Evolutionary conservation across 1,140 invertebrate genomes (phyloP).

Genomic region (Lerema accius): DNA sequence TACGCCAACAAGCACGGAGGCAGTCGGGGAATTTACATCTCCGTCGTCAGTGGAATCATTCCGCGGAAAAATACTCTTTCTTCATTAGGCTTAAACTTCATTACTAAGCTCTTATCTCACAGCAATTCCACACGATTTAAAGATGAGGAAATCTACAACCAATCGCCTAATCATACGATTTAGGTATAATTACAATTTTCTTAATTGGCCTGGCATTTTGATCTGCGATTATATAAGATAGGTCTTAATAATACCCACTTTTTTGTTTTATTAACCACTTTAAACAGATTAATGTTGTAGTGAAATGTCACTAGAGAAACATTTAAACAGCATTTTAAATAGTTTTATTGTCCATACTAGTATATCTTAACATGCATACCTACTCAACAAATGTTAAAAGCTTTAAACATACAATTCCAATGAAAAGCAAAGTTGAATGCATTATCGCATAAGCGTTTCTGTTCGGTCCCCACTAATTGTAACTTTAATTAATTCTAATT

Average conservation of each 20-base stretch:
- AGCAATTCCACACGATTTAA: conserved; percentile 39
- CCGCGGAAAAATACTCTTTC: conserved; percentile 53
- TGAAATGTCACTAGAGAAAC: too few relatives aligned
- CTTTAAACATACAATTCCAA: conserved; percentile 14
- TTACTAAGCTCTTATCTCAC: conserved; percentile 37
- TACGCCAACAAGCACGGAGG: conserved; percentile 41
- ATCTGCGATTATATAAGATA: too few relatives aligned
- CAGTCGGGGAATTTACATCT: too few relatives aligned
- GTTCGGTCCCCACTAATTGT: conserved; percentile 31
- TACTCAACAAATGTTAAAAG: conserved; percentile 13
- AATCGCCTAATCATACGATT: too few relatives aligned
- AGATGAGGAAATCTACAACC: conserved; percentile 47
- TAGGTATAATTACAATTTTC: too few relatives aligned
- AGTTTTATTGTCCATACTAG: too few relatives aligned
- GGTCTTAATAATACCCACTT: too few relatives aligned
- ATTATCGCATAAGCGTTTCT: conserved; percentile 30
- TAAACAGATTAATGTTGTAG: too few relatives aligned
- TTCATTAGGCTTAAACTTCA: conserved; percentile 37
- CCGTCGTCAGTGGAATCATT: conserved; percentile 47
- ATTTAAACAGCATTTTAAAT: not conserved
- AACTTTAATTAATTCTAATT: conserved; percentile 36
- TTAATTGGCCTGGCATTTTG: too few relatives aligned
- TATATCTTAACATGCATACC: too few relatives aligned
- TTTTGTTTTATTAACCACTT: too few relatives aligned
- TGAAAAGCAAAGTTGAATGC: conserved; percentile 28